Evolutionary conservation across 2,888 invertebrate species (phyloP).

Genomic region (Drosophila monieri): DNA sequence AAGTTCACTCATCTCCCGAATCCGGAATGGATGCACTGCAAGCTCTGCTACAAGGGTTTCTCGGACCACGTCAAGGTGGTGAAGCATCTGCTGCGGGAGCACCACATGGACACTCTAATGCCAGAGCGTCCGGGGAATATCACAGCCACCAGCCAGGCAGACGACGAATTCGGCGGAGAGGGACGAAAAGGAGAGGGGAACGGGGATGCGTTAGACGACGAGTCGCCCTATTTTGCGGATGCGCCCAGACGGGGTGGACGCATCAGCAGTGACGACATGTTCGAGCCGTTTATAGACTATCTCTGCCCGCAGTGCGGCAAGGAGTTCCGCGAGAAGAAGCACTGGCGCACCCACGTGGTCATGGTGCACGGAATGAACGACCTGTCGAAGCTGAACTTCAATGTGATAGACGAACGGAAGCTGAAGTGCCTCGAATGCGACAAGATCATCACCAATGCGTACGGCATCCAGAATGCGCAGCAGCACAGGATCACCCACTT

Average conservation of each 20-base stretch:
- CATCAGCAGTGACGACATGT: conserved; percentile 66
- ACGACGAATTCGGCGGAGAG: conserved; percentile 31
- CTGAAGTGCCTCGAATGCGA: conserved; percentile 77
- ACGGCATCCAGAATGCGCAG: conserved; percentile 81
- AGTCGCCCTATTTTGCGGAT: conserved; percentile 54
- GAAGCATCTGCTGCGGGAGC: conserved; percentile 68
- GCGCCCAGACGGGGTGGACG: conserved; percentile 66
- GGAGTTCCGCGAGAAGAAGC: conserved; percentile 77
- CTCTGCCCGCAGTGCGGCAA: conserved; percentile 80
- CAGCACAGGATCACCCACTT: conserved; percentile 80
- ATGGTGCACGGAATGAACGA: conserved; percentile 77
- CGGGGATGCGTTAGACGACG: conserved; percentile 45
- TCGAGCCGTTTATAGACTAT: conserved; percentile 79
- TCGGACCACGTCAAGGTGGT: conserved; percentile 63
- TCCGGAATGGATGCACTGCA: conserved; percentile 80
- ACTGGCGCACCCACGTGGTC: conserved; percentile 80
- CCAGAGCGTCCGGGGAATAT: conserved; percentile 25
- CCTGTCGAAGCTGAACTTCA: conserved; percentile 75
- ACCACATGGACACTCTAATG: conserved; percentile 63
- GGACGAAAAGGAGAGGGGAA: conserved; percentile 36
- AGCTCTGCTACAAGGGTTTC: conserved; percentile 74
- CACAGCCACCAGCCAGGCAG: not conserved
- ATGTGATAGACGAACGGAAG: conserved; percentile 75
- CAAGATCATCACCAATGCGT: conserved; percentile 80
- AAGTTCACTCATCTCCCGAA: conserved; percentile 77